Conservation (phyloP, 2,888 invertebrate species). For the Stenotaenia linearis region DNA sequence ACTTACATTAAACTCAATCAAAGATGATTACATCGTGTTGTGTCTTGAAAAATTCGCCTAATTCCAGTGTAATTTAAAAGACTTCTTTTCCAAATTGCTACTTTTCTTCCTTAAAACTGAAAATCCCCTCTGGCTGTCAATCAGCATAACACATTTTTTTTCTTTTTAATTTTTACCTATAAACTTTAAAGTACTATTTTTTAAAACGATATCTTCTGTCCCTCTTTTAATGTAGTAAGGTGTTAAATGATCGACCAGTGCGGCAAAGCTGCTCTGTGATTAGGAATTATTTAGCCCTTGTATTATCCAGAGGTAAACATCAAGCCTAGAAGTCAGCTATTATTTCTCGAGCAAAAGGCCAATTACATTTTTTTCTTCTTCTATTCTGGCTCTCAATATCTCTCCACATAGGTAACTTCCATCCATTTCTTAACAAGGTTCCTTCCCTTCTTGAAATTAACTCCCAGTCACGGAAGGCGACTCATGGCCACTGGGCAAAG, state of each 20-base stretch:
- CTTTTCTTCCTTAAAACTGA: slow-evolving; percentile 14
- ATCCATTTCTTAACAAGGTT: slow-evolving; percentile 26
- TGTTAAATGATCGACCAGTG: slow-evolving; percentile 19
- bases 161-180: background rate
- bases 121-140: slow-evolving; percentile 13
- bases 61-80: slow-evolving; percentile 16
- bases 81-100: slow-evolving; percentile 24
- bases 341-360: slow-evolving; percentile 16
- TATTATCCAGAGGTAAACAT: slow-evolving; percentile 23
- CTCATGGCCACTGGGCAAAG: slow-evolving; percentile 17
- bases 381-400: slow-evolving; percentile 2
- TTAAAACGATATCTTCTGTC: slow-evolving; percentile 7
- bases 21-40: slow-evolving; percentile 6
- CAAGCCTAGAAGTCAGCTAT: slow-evolving; percentile 21
- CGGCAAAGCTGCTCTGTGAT: slow-evolving; percentile 12
- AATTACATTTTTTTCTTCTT: slow-evolving; percentile 18
- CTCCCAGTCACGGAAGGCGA: slow-evolving; percentile 20
- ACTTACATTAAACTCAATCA: slow-evolving; percentile 16
- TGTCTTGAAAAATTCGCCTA: background rate
- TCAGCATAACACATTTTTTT: slow-evolving; percentile 20
- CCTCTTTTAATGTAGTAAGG: slow-evolving; percentile 23
- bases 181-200: background rate
- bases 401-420: slow-evolving; percentile 20
- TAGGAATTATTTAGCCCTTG: slow-evolving; percentile 24
- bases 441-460: slow-evolving; percentile 12